Conservation (phyloP, 2,113 vertebrate species). For the Zosterops lateralis region DNA sequence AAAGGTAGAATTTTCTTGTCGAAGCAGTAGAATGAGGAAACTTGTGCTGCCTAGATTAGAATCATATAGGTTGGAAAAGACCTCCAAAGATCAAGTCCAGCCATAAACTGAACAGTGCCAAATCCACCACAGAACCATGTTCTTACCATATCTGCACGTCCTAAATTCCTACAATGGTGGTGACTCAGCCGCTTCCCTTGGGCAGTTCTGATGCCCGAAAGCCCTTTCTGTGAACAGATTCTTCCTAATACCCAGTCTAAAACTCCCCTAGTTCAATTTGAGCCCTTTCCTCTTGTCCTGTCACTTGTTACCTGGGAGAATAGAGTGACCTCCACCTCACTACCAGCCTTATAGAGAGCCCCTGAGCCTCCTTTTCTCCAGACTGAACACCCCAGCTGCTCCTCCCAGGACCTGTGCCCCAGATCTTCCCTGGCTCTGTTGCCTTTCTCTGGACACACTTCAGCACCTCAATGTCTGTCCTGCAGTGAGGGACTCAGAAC, state of each 20-base stretch:
- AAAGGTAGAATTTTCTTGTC: background rate
- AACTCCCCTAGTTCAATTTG: background rate
- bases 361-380: background rate
- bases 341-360: background rate
- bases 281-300: background rate
- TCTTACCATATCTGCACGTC: background rate
- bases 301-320: background rate
- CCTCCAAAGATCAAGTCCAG: background rate
- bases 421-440: rapidly evolving
- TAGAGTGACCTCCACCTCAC: background rate
- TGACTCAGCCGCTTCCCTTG: background rate
- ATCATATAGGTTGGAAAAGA: background rate
- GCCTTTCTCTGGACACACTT: rapidly evolving
- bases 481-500: background rate
- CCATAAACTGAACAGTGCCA: background rate
- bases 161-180: background rate
- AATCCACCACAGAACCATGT: background rate
- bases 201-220: background rate
- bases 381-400: background rate
- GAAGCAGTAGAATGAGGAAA: background rate
- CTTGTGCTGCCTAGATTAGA: background rate
- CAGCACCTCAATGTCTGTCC: rapidly evolving
- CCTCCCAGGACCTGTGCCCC: background rate
- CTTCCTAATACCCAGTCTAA: background rate
- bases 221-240: background rate